phyloP scores from a whole-genome alignment of 2,888 invertebrate genomes.

The Hermaeophaga mercurialis region DNA sequence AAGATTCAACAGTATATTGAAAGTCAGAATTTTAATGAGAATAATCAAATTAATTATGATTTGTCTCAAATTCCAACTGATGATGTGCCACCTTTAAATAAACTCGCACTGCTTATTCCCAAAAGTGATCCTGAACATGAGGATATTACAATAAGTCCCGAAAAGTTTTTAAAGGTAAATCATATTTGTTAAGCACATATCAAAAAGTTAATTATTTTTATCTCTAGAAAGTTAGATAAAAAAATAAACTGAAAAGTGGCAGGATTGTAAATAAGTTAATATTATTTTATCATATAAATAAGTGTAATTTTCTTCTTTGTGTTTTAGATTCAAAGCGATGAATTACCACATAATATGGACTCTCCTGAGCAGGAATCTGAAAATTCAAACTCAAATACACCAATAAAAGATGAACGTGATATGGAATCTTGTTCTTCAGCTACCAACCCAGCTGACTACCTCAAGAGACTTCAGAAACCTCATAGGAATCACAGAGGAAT shows the following conservation, averaged over 20 bases:
- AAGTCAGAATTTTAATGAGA: slow-evolving; percentile 33
- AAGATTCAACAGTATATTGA: slow-evolving; percentile 46
- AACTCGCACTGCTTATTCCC: slow-evolving; percentile 19
- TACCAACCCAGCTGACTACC: background rate
- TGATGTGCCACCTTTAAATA: slow-evolving; percentile 34
- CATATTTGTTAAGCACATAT: background rate
- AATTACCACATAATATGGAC: background rate
- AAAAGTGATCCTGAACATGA: slow-evolving; percentile 23
- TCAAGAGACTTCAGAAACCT: slow-evolving; percentile 9
- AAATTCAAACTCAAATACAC: background rate
- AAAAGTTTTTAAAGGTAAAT: slow-evolving; percentile 17
- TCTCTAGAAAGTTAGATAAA: no score
- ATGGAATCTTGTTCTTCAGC: background rate
- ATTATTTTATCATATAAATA: no score
- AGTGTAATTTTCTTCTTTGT: no score
- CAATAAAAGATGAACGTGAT: background rate
- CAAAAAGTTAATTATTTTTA: background rate
- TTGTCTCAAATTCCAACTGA: slow-evolving; percentile 36
- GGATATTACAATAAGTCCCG: slow-evolving; percentile 2
- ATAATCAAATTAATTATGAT: slow-evolving; percentile 36
- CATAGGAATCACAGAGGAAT: slow-evolving; percentile 2
- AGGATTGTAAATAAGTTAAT: no score
- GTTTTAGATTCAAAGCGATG: slow-evolving; percentile 22
- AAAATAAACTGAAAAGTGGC: no score
- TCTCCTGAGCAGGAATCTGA: background rate